phyloP scores from a whole-genome alignment of 2,888 invertebrate species.

The Cremastinae sp. region DNA sequence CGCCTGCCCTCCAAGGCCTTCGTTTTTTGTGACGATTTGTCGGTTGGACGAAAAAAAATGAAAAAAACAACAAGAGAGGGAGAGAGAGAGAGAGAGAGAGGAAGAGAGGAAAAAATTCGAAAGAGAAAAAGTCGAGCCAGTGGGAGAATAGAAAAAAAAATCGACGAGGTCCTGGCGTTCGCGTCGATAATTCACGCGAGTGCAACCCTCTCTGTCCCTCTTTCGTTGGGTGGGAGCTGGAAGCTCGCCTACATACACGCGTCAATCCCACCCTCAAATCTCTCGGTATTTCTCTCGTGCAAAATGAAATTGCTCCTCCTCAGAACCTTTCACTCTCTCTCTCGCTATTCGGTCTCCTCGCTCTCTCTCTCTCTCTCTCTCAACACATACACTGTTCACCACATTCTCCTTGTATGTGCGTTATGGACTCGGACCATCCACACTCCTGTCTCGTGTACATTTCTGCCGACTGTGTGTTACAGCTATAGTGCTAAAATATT shows the following conservation, averaged over 20 bases:
- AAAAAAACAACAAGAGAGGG: slow-evolving; percentile 29
- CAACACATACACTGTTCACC: too few species aligned
- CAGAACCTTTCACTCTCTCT: slow-evolving; percentile 63
- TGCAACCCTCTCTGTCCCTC: slow-evolving; percentile 40
- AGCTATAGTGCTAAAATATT: slow-evolving; percentile 60
- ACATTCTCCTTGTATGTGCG: background rate
- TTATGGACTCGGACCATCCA: slow-evolving; percentile 21
- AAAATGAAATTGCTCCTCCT: slow-evolving; percentile 67
- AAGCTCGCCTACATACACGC: slow-evolving; percentile 42
- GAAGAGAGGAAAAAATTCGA: background rate
- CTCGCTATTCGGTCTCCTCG: slow-evolving; percentile 1
- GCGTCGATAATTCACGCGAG: slow-evolving; percentile 62
- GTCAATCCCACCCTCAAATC: slow-evolving; percentile 18
- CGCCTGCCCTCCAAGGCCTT: background rate
- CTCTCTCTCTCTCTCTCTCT: slow-evolving; percentile 18
- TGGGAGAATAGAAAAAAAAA: slow-evolving; percentile 6
- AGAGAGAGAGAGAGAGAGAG: background rate
- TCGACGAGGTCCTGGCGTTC: slow-evolving; percentile 54
- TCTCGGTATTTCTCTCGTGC: slow-evolving; percentile 14
- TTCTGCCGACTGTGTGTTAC: slow-evolving; percentile 7
- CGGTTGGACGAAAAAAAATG: slow-evolving; percentile 56
- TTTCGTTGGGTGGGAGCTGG: slow-evolving; percentile 36
- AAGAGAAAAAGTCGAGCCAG: background rate
- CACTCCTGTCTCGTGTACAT: slow-evolving; percentile 2
- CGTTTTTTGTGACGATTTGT: slow-evolving; percentile 58